Evolutionary conservation across 1,140 invertebrate species (phyloP).

Genomic region (Bradynema listronoti): DNA sequence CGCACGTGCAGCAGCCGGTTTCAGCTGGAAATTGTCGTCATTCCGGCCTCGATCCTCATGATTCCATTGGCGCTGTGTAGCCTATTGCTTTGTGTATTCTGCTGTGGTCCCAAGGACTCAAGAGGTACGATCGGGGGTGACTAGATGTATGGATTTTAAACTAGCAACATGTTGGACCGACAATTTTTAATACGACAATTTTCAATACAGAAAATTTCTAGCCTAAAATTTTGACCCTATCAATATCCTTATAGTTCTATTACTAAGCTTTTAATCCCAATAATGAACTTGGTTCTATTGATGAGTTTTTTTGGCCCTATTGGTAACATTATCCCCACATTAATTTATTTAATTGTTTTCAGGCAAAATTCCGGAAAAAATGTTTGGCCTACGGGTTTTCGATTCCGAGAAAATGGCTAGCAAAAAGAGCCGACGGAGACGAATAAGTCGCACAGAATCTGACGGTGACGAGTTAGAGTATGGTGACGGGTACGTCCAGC

Average conservation of each 20-base stretch:
- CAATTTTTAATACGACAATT: too few species aligned
- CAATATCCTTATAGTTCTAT: too few species aligned
- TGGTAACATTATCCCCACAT: too few species aligned
- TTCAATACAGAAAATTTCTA: too few species aligned
- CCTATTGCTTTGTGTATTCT: constrained; percentile 40
- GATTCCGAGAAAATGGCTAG: too few species aligned
- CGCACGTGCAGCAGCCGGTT: constrained; percentile 10
- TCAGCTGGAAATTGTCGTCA: constrained; percentile 34
- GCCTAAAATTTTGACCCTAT: too few species aligned
- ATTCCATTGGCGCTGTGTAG: constrained; percentile 39
- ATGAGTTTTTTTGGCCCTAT: too few species aligned
- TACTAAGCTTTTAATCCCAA: too few species aligned
- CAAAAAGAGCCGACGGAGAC: constrained; percentile 13
- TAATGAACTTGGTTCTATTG: too few species aligned
- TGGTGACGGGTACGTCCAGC: constrained; percentile 36
- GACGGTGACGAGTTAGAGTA: constrained; percentile 28
- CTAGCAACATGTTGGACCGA: too few species aligned
- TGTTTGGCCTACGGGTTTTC: constrained; percentile 5
- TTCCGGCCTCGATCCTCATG: constrained; percentile 41
- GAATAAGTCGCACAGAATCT: constrained; percentile 18
- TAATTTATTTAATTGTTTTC: too few species aligned
- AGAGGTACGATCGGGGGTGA: constrained; percentile 32
- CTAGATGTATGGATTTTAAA: too few species aligned
- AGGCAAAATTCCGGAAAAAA: constrained; percentile 22
- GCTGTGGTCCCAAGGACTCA: constrained; percentile 38